phyloP scores from a whole-genome alignment of 1,140 invertebrate genomes.

The Lepidotrigona ventralis region DNA sequence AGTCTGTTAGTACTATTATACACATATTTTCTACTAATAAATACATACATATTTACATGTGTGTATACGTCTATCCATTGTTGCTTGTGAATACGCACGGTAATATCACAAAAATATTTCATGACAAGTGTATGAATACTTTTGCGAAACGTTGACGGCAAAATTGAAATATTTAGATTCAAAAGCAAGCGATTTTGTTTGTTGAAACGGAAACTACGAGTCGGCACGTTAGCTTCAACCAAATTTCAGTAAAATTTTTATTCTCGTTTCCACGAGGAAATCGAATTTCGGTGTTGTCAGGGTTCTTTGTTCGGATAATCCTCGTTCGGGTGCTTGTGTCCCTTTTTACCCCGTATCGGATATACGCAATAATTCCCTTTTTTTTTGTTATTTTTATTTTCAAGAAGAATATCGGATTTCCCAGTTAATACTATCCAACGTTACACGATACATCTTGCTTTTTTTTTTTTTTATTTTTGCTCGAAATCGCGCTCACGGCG shows the following conservation, averaged over 20 bases:
- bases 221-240: background rate
- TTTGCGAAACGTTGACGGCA: too few relatives aligned
- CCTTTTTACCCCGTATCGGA: background rate
- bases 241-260: background rate
- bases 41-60: too few relatives aligned
- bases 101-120: too few relatives aligned
- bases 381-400: conserved; percentile 7
- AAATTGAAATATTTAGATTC: background rate
- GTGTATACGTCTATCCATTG: too few relatives aligned
- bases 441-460: background rate
- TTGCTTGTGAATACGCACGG: too few relatives aligned
- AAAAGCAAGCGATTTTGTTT: background rate
- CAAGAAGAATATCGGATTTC: conserved; percentile 12
- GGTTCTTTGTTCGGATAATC: background rate
- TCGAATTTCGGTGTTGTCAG: conserved; percentile 1
- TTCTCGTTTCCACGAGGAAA: background rate
- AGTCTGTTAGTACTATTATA: too few relatives aligned
- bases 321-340: background rate
- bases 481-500: too few relatives aligned
- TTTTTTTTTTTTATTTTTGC: background rate
- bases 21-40: too few relatives aligned
- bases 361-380: too few relatives aligned
- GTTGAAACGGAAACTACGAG: background rate
- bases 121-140: too few relatives aligned
- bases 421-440: background rate